phyloP scores from a whole-genome alignment of 2,888 invertebrate species.

The Drosophila ustulata region DNA sequence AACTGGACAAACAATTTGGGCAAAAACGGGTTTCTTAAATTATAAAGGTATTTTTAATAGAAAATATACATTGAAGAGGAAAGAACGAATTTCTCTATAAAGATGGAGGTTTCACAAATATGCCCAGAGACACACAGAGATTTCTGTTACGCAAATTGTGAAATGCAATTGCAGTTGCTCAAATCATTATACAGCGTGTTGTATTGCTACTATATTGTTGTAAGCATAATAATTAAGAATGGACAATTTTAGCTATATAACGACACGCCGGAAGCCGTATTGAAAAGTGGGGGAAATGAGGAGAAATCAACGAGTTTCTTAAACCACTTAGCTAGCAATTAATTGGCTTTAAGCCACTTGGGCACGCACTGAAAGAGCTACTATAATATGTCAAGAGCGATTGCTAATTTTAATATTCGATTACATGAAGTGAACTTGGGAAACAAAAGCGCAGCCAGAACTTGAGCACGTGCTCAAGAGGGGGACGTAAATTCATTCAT shows the following conservation, averaged over 20 bases:
- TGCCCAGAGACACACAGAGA: background rate
- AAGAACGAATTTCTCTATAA: too few species aligned
- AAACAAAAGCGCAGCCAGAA: conserved; percentile 57
- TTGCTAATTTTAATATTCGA: conserved; percentile 46
- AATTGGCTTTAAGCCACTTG: conserved; percentile 52
- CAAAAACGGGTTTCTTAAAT: conserved; percentile 38
- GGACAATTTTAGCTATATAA: conserved; percentile 30
- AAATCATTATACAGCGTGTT: conserved; percentile 6
- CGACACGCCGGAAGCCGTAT: conserved; percentile 56
- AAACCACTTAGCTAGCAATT: conserved; percentile 54
- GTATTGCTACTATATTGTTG: background rate
- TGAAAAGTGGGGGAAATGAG: background rate
- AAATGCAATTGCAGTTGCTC: conserved; percentile 8
- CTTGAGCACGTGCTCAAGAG: conserved; percentile 74
- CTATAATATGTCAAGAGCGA: conserved; percentile 26
- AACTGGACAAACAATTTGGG: conserved; percentile 57
- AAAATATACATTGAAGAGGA: background rate
- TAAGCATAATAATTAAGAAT: conserved; percentile 38
- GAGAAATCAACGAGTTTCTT: conserved; percentile 22
- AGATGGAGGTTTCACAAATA: too few species aligned
- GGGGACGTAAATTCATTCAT: conserved; percentile 66
- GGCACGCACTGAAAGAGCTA: conserved; percentile 47
- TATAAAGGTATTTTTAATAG: conserved; percentile 16
- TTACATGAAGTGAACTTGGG: conserved; percentile 32
- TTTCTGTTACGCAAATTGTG: background rate